These are phyloP conservation scores for Centropristis striata DNA, from an alignment of 2,113 vertebrate species.

Conservation along the genomic window DNA sequence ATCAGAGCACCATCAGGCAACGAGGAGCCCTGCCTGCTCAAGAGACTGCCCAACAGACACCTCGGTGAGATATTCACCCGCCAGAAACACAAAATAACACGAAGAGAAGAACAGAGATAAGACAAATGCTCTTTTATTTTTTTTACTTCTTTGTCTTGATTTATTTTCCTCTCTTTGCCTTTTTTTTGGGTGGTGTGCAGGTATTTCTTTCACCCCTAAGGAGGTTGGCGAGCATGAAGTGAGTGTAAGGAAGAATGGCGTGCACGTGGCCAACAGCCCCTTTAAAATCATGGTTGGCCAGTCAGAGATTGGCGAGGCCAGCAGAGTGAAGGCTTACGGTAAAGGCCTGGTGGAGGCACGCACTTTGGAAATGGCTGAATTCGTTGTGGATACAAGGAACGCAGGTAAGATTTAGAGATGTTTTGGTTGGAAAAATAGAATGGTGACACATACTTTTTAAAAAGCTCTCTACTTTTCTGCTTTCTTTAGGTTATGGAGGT, in stretches of 20 bases:
- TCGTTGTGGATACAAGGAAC: conserved; percentile 96
- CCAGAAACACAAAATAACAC: conserved; percentile 10
- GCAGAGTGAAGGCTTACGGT: conserved; percentile 93
- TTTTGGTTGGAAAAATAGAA: not conserved
- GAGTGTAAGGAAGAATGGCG: conserved; percentile 91
- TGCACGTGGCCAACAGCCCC: conserved; percentile 97
- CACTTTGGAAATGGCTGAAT: conserved; percentile 94
- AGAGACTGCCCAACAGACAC: conserved; percentile 94
- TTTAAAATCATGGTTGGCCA: conserved; percentile 98
- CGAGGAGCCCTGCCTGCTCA: conserved; percentile 96
- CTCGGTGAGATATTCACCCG: conserved; percentile 86
- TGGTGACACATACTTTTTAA: not conserved
- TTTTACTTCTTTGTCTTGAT: not conserved
- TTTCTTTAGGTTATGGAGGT: conserved; percentile 92
- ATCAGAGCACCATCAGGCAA: conserved; percentile 95
- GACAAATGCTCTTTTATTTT: conserved; percentile 12
- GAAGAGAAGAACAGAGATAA: conserved; percentile 24
- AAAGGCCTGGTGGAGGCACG: conserved; percentile 91
- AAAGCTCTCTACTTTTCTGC: not conserved
- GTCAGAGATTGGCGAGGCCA: conserved; percentile 95
- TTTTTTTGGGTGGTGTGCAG: conserved; percentile 73
- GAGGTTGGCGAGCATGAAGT: conserved; percentile 98
- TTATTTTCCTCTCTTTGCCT: not conserved
- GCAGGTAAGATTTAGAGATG: conserved; percentile 86
- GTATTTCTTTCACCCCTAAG: conserved; percentile 98